Evolutionary conservation across 1,140 invertebrate species (phyloP).

Genomic region (Lordiphosa stackelbergi): DNA sequence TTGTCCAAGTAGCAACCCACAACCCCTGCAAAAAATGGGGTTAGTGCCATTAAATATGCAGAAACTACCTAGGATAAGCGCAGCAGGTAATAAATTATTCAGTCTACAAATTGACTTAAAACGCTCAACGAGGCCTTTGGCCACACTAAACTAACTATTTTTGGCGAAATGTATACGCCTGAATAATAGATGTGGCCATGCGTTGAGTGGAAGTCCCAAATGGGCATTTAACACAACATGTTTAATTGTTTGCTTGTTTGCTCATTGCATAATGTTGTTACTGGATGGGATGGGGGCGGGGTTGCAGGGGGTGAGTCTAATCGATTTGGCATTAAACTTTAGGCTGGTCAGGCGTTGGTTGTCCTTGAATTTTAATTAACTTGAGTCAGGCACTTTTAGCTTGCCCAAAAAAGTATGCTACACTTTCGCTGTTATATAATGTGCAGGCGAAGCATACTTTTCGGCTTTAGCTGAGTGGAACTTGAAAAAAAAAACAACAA

Average conservation of each 20-base stretch:
- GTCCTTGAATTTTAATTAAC: conserved; percentile 70
- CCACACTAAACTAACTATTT: conserved; percentile 41
- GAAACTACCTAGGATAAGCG: conserved; percentile 6
- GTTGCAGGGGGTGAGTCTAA: background rate
- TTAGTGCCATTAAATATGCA: conserved; percentile 43
- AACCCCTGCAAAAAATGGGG: conserved; percentile 21
- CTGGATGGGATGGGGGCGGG: background rate
- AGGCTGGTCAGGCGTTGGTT: conserved; percentile 9
- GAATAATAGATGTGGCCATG: conserved; percentile 24
- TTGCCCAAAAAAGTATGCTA: conserved; percentile 66
- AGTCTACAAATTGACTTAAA: conserved; percentile 64
- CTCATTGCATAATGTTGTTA: conserved; percentile 53
- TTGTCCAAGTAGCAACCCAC: background rate
- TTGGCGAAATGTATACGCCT: conserved; percentile 38
- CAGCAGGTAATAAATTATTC: conserved; percentile 56
- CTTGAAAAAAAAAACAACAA: conserved; percentile 18
- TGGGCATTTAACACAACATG: conserved; percentile 45
- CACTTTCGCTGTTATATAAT: conserved; percentile 27
- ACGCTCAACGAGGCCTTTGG: conserved; percentile 49
- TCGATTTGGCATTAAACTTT: conserved; percentile 34
- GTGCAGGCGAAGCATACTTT: conserved; percentile 3
- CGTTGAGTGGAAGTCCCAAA: conserved; percentile 35
- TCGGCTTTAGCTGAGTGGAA: background rate
- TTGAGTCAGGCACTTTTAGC: conserved; percentile 51
- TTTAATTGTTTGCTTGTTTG: conserved; percentile 31